A percentile compares a stretch with the other conserved stretches of the same genome.
Evolutionary conservation across 30 jellyfish, hydroid and myxozoan species (phyloP).

Genomic region (Sanderia malayensis): DNA sequence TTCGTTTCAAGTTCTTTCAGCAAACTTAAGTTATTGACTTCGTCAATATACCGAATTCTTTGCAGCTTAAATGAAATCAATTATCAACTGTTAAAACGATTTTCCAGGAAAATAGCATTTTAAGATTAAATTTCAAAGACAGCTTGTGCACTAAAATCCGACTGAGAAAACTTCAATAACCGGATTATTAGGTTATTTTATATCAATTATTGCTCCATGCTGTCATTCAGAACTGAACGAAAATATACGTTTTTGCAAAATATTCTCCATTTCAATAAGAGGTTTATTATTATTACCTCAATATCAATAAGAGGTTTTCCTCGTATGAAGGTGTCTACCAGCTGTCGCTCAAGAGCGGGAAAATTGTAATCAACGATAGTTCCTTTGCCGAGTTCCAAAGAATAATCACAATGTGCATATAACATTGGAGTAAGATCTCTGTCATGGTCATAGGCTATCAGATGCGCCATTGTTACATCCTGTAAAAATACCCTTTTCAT

Average conservation of each 20-base stretch:
- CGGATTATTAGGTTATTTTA: too few species aligned
- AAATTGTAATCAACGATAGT: conserved; percentile 59
- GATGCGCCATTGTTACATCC: conserved; percentile 18
- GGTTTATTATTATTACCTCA: conserved; percentile 13
- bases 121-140: too few species aligned
- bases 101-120: too few species aligned
- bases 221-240: too few species aligned
- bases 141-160: too few species aligned
- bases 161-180: too few species aligned
- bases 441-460: conserved; percentile 43
- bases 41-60: conserved; percentile 19
- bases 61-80: neutral
- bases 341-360: conserved; percentile 55
- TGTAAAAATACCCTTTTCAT: conserved; percentile 11
- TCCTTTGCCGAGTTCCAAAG: conserved; percentile 70
- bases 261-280: too few species aligned
- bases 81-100: too few species aligned
- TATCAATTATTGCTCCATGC: too few species aligned
- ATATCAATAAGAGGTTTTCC: conserved; percentile 51
- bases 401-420: conserved; percentile 64
- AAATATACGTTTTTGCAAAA: too few species aligned
- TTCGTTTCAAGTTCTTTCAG: conserved; percentile 31
- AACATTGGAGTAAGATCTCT: conserved; percentile 64
- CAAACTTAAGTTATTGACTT: conserved; percentile 3
- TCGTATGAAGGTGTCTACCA: conserved; percentile 36